Base-by-base conservation (phyloP, 1,140 invertebrate species). In the Eupeodes corollae region DNA sequence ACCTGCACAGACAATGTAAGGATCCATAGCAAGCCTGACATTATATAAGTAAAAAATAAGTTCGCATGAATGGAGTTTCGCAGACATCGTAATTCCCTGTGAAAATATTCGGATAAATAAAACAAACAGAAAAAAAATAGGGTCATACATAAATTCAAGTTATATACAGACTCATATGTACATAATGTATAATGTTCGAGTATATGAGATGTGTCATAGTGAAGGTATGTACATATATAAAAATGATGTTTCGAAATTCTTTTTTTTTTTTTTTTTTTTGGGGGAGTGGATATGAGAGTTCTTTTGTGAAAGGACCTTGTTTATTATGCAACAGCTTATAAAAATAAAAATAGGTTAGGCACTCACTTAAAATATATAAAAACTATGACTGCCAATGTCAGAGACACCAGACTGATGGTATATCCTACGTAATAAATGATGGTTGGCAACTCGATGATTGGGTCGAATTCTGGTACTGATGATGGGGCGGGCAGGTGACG, bases 61-160 rank as follows among this genome's bases (percentile, higher is more conserved):
- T 68, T 68, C 50, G 61, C 61, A 52, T 68, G 66, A 43, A 96
- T 94, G 52, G 81, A 89, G 67, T 96, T 96, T 39, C 90, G 78
- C 46, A 95, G 73, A 71, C 91, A 95, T 61, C 88, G 75, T 18
- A 96, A 75, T 68, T 93, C 91, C 67, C 92, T 96, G 79, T 26
- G 21, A 26, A 26, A 26, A 26, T 26, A 26, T 26, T 26, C 21
- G 21, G 21, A 26, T 3, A 8, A 26, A 5, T 5, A 26, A 26
- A 26, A 26, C 21, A 3, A 26, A 26, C 8, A 34, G 79, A 70
- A 67, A 39, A 11, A 41, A 41, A 41, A 41, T 12, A 15, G 13
- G 12, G 18, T 14, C n/a, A n/a, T 41, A 21, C 3, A n/a, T n/a
- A n/a, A n/a, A n/a, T n/a, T n/a, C n/a, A n/a, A n/a, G n/a, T n/a